Conservation (phyloP, 2,113 vertebrate species). For the Laticauda laticaudata region DNA sequence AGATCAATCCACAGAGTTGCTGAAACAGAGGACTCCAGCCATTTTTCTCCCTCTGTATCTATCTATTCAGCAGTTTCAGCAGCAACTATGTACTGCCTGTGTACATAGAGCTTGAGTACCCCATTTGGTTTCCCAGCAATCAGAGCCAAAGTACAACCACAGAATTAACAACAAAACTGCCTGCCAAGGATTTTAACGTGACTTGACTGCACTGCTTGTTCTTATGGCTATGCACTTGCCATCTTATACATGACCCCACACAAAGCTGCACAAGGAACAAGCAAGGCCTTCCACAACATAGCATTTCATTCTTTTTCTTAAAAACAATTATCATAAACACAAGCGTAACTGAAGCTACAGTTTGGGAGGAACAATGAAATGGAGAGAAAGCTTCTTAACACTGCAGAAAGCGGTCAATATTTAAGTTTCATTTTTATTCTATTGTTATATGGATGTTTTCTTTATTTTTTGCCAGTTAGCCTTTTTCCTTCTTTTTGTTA, state of each 20-base stretch:
- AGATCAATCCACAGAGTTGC: neutral
- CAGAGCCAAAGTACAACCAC: neutral
- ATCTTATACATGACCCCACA: neutral
- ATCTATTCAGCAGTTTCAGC: neutral
- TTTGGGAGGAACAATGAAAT: neutral
- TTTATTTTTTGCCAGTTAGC: neutral
- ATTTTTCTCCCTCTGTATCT: neutral
- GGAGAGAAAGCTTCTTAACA: neutral
- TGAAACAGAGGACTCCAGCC: neutral
- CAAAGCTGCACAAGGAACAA: neutral
- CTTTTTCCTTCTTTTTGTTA: neutral
- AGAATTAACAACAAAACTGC: neutral
- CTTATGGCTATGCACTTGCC: neutral
- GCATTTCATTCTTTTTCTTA: neutral
- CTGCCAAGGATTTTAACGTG: slow-evolving; percentile 23
- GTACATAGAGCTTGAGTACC: neutral
- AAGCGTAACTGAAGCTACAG: neutral
- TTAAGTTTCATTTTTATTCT: neutral
- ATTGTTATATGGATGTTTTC: neutral
- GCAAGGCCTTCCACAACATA: neutral
- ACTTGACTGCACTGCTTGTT: neutral
- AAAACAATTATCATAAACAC: neutral
- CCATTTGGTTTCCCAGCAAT: slow-evolving; percentile 19
- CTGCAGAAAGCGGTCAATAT: neutral
- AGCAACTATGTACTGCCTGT: neutral